phyloP scores from a whole-genome alignment of 2,888 invertebrate species.

The Caenorhabditis sp. region DNA sequence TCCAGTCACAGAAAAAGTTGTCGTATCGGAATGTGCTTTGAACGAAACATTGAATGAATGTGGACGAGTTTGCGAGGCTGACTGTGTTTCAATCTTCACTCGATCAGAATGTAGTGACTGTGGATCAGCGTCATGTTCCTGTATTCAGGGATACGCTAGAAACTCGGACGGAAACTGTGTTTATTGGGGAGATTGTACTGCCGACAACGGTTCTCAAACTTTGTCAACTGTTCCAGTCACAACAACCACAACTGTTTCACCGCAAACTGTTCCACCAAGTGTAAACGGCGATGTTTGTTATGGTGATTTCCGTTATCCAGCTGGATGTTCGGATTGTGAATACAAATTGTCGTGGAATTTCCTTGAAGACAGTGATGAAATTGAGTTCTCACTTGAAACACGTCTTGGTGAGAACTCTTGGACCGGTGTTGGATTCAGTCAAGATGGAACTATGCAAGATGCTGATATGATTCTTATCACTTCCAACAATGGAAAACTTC shows the following conservation, averaged over 20 bases:
- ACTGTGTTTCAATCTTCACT: constrained; percentile 67
- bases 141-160: constrained; percentile 67
- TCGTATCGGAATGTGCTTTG: constrained; percentile 48
- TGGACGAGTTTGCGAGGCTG: constrained; percentile 67
- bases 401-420: constrained; percentile 62
- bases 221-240: constrained; percentile 5
- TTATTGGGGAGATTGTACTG: constrained; percentile 69
- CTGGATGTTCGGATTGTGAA: constrained; percentile 65
- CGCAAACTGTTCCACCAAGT: constrained; percentile 24
- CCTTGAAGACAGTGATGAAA: constrained; percentile 63
- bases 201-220: constrained; percentile 25
- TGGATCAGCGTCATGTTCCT: constrained; percentile 61
- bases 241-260: background rate
- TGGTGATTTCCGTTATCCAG: constrained; percentile 69
- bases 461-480: constrained; percentile 69
- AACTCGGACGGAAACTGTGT: constrained; percentile 56
- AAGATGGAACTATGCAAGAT: constrained; percentile 63
- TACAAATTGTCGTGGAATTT: constrained; percentile 68
- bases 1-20: constrained; percentile 12
- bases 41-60: constrained; percentile 70
- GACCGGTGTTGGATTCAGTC: constrained; percentile 69
- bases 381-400: constrained; percentile 70
- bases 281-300: constrained; percentile 63
- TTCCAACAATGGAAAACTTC: constrained; percentile 51
- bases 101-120: constrained; percentile 65